These are phyloP conservation scores for Siderastrea radians DNA, from an alignment of 92 coral and sea anemone species.

Conservation along the genomic window DNA sequence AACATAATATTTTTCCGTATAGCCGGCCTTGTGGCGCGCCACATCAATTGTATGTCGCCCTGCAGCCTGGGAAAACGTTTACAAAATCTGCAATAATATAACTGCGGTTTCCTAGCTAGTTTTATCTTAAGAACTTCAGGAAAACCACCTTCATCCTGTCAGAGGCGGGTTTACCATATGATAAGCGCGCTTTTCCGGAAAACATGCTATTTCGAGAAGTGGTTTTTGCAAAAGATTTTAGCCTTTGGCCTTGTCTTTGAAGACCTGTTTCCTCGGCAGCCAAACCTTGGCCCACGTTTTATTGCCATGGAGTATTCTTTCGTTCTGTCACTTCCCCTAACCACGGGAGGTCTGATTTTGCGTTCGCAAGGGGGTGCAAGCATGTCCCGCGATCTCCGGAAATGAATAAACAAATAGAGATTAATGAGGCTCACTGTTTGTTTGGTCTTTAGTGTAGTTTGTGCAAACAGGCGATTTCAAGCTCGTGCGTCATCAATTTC, in stretches of 20 bases:
- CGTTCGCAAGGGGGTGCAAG: slow-evolving; percentile 6
- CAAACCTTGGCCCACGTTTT: background rate
- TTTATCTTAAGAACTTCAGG: background rate
- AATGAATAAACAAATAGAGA: slow-evolving; percentile 55
- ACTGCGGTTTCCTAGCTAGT: background rate
- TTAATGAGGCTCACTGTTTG: slow-evolving; percentile 47
- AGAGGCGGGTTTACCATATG: background rate
- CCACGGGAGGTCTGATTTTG: slow-evolving; percentile 38
- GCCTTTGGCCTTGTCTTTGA: background rate
- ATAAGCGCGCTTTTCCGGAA: slow-evolving; percentile 19
- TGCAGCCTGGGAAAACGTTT: background rate
- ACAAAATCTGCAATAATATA: slow-evolving; percentile 2
- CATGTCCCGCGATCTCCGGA: slow-evolving; percentile 44
- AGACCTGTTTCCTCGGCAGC: slow-evolving; percentile 5
- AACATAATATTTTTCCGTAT: background rate
- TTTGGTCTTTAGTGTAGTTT: slow-evolving; percentile 12
- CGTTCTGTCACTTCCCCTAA: slow-evolving; percentile 4
- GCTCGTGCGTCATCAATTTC: background rate
- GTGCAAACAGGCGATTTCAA: background rate
- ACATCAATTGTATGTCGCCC: slow-evolving; percentile 21
- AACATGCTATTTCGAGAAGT: background rate
- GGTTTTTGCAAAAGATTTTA: background rate
- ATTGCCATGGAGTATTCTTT: background rate
- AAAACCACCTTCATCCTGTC: background rate
- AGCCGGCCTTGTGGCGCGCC: slow-evolving; percentile 27